Evolutionary conservation across 2,113 vertebrate species (phyloP).

Genomic region (Crypturellus undulatus): DNA sequence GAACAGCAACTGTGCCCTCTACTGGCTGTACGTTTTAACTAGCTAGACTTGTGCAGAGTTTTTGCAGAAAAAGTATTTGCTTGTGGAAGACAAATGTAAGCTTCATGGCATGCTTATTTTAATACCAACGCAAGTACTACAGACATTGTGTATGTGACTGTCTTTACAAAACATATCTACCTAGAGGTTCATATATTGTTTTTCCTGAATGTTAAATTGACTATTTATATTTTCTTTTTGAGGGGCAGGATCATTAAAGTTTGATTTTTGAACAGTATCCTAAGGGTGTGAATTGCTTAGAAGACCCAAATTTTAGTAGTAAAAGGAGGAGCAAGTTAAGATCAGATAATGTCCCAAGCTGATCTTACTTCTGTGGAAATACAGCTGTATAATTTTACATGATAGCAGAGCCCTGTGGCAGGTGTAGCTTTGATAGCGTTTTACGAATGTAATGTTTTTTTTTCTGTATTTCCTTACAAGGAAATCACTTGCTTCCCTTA

Average conservation of each 20-base stretch:
- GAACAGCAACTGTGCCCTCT: constrained; percentile 73
- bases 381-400: background rate
- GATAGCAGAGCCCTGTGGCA: background rate
- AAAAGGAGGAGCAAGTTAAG: background rate
- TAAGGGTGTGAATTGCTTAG: background rate
- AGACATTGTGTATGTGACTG: rapidly evolving
- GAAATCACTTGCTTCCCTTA: background rate
- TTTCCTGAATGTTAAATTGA: background rate
- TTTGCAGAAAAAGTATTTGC: background rate
- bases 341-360: background rate
- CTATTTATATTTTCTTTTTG: rapidly evolving
- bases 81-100: background rate
- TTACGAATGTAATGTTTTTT: background rate
- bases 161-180: rapidly evolving
- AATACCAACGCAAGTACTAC: rapidly evolving
- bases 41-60: background rate
- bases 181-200: background rate
- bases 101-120: background rate
- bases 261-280: rapidly evolving
- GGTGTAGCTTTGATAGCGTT: background rate
- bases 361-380: background rate
- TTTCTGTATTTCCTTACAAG: background rate
- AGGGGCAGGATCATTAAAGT: background rate
- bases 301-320: background rate
- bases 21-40: constrained; percentile 10